Evolutionary conservation across 2,888 invertebrate species (phyloP).

Genomic region (Lycia hirtaria): DNA sequence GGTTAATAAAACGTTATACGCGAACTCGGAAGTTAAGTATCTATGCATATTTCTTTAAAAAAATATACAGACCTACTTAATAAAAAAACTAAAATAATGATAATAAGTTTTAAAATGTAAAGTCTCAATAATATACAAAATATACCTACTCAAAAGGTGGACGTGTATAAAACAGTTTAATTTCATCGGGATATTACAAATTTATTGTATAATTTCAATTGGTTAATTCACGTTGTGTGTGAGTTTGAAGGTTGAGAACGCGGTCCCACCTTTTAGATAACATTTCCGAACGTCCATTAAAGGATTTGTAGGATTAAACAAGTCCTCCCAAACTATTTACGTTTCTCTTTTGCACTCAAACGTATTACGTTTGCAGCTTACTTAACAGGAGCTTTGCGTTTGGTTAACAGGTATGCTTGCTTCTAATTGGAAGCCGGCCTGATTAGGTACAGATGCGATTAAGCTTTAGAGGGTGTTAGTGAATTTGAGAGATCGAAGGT

Average conservation of each 20-base stretch:
- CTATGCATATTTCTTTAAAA: no score
- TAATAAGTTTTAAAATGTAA: no score
- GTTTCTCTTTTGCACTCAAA: slow-evolving; percentile 58
- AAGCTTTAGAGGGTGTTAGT: slow-evolving; percentile 5
- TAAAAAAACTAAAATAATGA: no score
- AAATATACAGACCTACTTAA: no score
- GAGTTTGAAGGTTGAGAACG: slow-evolving; percentile 45
- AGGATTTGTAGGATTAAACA: slow-evolving; percentile 70
- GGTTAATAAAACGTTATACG: no score
- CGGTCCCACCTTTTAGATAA: slow-evolving; percentile 64
- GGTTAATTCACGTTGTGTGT: slow-evolving; percentile 11
- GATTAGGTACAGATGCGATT: slow-evolving; percentile 20
- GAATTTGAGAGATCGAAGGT: slow-evolving; percentile 3
- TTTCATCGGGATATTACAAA: no score
- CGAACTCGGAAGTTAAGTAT: no score
- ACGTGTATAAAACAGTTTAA: no score
- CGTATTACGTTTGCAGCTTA: slow-evolving; percentile 47
- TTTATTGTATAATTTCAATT: neutral
- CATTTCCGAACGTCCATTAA: slow-evolving; percentile 74
- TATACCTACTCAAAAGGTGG: no score
- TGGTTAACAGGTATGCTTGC: slow-evolving; percentile 38
- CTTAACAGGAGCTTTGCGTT: slow-evolving; percentile 35
- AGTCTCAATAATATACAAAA: no score
- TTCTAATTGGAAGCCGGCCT: slow-evolving; percentile 24
- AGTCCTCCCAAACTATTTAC: slow-evolving; percentile 54